phyloP scores from a whole-genome alignment of 1,140 invertebrate species.

The Hyposmocoma kahamanoa region DNA sequence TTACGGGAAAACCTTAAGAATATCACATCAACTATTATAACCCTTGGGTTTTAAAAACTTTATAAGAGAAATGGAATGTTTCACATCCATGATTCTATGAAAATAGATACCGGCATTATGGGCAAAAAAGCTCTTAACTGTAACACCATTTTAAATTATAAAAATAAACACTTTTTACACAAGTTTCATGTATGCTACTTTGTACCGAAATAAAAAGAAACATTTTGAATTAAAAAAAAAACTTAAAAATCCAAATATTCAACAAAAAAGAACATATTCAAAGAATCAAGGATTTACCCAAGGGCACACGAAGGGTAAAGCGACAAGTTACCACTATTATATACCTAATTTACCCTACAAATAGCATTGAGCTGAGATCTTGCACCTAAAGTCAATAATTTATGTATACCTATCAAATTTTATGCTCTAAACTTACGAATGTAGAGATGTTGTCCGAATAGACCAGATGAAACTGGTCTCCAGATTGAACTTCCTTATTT shows the following conservation, averaged over 20 bases:
- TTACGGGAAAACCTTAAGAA: conserved; percentile 55
- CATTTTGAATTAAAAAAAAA: no score
- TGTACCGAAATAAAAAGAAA: no score
- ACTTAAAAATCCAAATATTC: background rate
- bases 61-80: conserved; percentile 55
- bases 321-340: conserved; percentile 47
- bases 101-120: no score
- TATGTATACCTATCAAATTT: no score
- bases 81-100: conserved; percentile 8
- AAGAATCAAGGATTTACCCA: conserved; percentile 18
- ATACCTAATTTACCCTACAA: conserved; percentile 55
- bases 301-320: conserved; percentile 42
- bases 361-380: conserved; percentile 72
- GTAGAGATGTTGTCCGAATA: no score
- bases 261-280: background rate
- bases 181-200: no score
- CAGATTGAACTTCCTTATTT: no score
- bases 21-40: conserved; percentile 61
- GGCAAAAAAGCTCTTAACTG: no score
- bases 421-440: no score
- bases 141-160: no score
- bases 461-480: no score
- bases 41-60: conserved; percentile 36
- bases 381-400: conserved; percentile 62
- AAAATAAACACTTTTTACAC: no score